Percentiles rank a stretch among this genome's conserved stretches.
These are phyloP conservation scores for Laupala kohalensis DNA, from an alignment of 1,140 invertebrate species.

Conservation along the genomic window DNA sequence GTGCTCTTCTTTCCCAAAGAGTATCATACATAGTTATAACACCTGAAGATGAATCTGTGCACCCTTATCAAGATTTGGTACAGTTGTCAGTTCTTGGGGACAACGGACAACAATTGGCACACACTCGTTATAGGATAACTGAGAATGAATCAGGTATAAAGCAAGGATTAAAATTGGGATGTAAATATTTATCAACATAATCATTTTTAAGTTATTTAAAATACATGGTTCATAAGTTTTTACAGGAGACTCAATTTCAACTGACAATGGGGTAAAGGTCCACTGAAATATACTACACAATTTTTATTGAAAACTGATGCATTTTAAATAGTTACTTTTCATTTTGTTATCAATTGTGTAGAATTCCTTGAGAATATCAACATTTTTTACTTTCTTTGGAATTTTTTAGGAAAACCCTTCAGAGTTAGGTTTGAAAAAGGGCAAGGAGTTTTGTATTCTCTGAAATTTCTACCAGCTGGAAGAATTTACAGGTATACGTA, in stretches of 20 bases:
- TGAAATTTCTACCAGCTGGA: constrained; percentile 1
- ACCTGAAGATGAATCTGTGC: neutral
- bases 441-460: constrained; percentile 9
- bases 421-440: constrained; percentile 11
- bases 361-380: neutral
- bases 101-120: neutral
- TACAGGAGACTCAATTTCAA: neutral
- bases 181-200: neutral
- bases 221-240: neutral
- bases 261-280: neutral
- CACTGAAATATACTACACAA: neutral
- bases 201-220: neutral
- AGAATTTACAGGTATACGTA: constrained; percentile 7
- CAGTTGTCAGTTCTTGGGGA: constrained; percentile 4
- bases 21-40: neutral
- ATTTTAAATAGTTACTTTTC: neutral
- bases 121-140: constrained; percentile 6
- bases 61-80: constrained; percentile 9
- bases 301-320: neutral
- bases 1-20: constrained; percentile 1
- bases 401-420: constrained; percentile 12
- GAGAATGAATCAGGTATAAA: constrained; percentile 10
- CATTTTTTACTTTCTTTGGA: neutral
- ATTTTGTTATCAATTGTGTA: neutral
- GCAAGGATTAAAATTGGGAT: neutral